Percentiles rank a stretch among this genome's conserved stretches.
These are phyloP conservation scores for Micrasema minimum DNA, from an alignment of 1,140 invertebrate genomes.

Conservation along the genomic window DNA sequence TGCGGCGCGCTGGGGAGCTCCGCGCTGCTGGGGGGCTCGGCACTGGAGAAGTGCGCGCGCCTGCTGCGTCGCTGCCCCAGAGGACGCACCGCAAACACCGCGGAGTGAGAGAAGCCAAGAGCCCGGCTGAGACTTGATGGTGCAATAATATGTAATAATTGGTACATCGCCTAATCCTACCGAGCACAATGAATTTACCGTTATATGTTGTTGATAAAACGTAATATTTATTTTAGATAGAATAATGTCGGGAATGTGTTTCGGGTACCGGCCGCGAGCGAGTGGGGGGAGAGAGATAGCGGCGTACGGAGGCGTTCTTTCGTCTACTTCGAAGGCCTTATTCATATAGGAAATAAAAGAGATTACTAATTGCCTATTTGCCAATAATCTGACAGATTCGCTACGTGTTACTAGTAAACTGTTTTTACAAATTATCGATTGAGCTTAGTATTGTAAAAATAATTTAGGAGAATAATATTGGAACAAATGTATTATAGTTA, in stretches of 20 bases:
- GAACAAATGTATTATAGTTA: slow-evolving; percentile 44
- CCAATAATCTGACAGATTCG: slow-evolving; percentile 53
- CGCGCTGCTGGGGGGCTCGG: slow-evolving; percentile 46
- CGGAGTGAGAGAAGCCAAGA: slow-evolving; percentile 63
- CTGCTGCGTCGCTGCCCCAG: slow-evolving; percentile 27
- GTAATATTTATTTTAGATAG: slow-evolving; percentile 54
- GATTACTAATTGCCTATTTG: slow-evolving; percentile 54
- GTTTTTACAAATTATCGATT: slow-evolving; percentile 55
- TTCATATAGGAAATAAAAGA: slow-evolving; percentile 53
- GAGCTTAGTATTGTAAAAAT: slow-evolving; percentile 53
- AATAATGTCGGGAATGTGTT: slow-evolving; percentile 53
- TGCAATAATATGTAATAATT: slow-evolving; percentile 54
- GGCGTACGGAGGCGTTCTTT: slow-evolving; percentile 45
- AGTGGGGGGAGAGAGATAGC: slow-evolving; percentile 16
- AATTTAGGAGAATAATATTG: slow-evolving; percentile 49
- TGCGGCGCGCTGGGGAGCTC: slow-evolving; percentile 47
- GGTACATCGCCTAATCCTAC: slow-evolving; percentile 54
- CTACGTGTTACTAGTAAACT: slow-evolving; percentile 49
- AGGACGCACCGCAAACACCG: slow-evolving; percentile 62
- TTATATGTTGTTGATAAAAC: slow-evolving; percentile 54
- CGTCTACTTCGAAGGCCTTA: slow-evolving; percentile 55
- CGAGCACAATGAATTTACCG: slow-evolving; percentile 55
- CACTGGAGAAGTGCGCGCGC: slow-evolving; percentile 50
- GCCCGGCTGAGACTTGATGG: slow-evolving; percentile 61
- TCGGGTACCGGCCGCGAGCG: slow-evolving; percentile 42